A percentile compares a stretch with the other conserved stretches of the same genome.
These are phyloP conservation scores for Progne subis DNA, from an alignment of 2,113 vertebrate genomes.

Conservation along the genomic window DNA sequence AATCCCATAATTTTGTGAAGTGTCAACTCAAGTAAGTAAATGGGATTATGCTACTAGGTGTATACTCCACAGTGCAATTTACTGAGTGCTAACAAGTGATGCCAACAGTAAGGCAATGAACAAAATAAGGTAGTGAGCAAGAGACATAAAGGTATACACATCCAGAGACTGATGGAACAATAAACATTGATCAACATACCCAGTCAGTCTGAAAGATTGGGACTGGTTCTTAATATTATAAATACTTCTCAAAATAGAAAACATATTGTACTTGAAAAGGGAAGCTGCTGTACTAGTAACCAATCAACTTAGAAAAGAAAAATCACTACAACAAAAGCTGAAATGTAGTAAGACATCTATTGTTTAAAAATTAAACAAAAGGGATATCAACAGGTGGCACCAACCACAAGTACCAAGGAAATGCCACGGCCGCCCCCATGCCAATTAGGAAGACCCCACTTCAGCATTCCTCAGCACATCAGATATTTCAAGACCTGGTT, in stretches of 20 bases:
- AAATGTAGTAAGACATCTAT: background rate
- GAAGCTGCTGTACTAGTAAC: background rate
- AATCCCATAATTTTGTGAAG: background rate
- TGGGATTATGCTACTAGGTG: background rate
- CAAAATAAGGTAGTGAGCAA: background rate
- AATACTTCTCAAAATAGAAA: background rate
- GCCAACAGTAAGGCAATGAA: background rate
- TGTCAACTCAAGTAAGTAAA: background rate
- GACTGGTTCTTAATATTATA: background rate
- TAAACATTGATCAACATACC: background rate
- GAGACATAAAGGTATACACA: background rate
- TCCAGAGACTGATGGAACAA: background rate
- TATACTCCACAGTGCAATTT: background rate
- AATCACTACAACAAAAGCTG: background rate
- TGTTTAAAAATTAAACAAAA: background rate
- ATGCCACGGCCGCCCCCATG: background rate
- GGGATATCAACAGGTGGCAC: slow-evolving; percentile 46
- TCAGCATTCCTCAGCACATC: background rate
- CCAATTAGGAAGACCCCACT: background rate
- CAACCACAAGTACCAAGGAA: background rate
- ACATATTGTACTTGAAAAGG: background rate
- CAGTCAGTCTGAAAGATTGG: background rate
- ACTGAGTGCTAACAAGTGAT: background rate
- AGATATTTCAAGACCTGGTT: background rate
- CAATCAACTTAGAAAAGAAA: background rate